A percentile compares a stretch with the other conserved stretches of the same genome.
These are phyloP conservation scores for Leucophenga montana DNA, from an alignment of 2,888 invertebrate species.

Conservation along the genomic window DNA sequence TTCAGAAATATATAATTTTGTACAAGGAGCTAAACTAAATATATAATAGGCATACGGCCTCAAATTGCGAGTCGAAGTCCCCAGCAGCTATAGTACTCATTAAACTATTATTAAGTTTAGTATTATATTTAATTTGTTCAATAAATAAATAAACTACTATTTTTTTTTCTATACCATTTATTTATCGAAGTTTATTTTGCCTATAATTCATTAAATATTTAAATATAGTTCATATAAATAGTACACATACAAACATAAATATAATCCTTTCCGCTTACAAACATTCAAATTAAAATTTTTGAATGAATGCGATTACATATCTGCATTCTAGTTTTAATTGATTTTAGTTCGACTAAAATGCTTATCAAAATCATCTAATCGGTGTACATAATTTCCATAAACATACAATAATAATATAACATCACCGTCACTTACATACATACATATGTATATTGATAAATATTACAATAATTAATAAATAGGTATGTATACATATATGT, in stretches of 20 bases:
- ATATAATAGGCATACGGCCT: too few species aligned
- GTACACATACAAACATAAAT: slow-evolving; percentile 6
- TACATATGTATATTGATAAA: not conserved
- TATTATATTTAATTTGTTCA: too few species aligned
- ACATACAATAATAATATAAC: not conserved
- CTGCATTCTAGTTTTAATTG: not conserved
- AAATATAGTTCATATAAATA: slow-evolving; percentile 11
- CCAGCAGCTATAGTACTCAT: too few species aligned
- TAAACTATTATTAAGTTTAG: too few species aligned
- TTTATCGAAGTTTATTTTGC: slow-evolving; percentile 10
- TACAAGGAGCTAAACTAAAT: too few species aligned
- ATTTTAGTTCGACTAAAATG: slow-evolving; percentile 17
- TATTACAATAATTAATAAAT: not conserved
- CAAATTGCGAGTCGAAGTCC: too few species aligned
- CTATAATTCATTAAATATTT: slow-evolving; percentile 17
- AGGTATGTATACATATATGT: too few species aligned
- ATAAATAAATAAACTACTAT: too few species aligned
- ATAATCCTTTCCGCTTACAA: not conserved
- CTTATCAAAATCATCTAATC: slow-evolving; percentile 1
- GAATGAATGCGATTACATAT: too few species aligned
- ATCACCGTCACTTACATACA: not conserved
- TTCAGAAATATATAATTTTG: too few species aligned
- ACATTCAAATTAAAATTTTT: not conserved
- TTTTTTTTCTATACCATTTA: not conserved
- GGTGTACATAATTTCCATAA: slow-evolving; percentile 8